Percentiles rank a stretch among this genome's conserved stretches.
phyloP scores from a whole-genome alignment of 1,140 invertebrate genomes.

The Kradibia gibbosae region DNA sequence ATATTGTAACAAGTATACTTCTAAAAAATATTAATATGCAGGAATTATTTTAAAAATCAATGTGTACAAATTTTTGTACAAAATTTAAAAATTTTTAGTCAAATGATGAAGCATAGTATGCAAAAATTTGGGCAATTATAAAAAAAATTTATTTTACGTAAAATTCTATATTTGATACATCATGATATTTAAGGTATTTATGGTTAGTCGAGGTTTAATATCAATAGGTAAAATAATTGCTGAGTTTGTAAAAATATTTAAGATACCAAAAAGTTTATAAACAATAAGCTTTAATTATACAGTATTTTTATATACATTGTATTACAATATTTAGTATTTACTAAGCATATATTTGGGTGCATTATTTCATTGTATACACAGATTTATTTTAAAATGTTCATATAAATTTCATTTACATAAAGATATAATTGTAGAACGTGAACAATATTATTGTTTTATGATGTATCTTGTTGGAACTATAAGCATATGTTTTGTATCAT shows the following conservation, averaged over 20 bases:
- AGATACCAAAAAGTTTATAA: background rate
- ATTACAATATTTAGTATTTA: slow-evolving; percentile 16
- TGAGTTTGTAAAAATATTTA: background rate
- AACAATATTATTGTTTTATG: too few species aligned
- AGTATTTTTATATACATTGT: slow-evolving; percentile 27
- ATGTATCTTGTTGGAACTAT: too few species aligned
- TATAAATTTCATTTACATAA: slow-evolving; percentile 41
- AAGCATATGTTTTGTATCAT: too few species aligned
- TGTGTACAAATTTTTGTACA: too few species aligned
- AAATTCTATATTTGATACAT: background rate
- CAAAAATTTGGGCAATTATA: too few species aligned
- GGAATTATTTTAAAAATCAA: too few species aligned
- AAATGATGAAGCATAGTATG: too few species aligned
- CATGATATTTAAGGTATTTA: too few species aligned
- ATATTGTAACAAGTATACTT: too few species aligned
- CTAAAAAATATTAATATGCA: too few species aligned
- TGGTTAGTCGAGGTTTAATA: background rate
- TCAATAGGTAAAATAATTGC: background rate
- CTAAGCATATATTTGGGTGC: slow-evolving; percentile 15
- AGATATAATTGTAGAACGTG: slow-evolving; percentile 16
- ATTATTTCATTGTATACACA: slow-evolving; percentile 19
- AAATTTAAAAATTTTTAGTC: too few species aligned
- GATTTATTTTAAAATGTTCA: background rate
- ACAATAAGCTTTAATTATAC: slow-evolving; percentile 19
- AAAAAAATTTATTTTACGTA: too few species aligned